Conservation (phyloP, 2,797 vertebrate genomes). For the Scolopax bukidnonensis region DNA sequence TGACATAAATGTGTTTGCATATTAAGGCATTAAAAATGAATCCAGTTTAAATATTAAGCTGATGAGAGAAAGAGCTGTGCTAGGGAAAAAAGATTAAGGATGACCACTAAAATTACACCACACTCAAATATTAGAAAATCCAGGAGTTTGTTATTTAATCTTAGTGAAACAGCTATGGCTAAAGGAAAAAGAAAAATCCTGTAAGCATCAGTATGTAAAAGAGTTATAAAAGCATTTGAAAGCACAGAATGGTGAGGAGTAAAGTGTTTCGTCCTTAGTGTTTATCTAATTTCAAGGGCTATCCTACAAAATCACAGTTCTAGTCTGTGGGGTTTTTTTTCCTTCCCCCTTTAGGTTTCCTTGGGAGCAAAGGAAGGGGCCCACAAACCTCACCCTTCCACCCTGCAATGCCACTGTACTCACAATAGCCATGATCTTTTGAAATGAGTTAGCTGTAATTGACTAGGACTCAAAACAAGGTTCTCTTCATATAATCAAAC, state of each 20-base stretch:
- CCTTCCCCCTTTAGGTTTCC: not conserved
- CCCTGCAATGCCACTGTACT: not conserved
- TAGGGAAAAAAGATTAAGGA: conserved; percentile 57
- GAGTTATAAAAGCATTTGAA: not conserved
- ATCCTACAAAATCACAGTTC: not conserved
- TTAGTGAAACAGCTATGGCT: not conserved
- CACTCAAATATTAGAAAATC: conserved; percentile 41
- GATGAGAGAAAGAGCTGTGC: conserved; percentile 53
- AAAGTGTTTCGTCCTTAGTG: not conserved
- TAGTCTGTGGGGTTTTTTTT: not conserved
- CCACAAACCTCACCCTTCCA: not conserved
- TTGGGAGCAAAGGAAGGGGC: fast-evolving
- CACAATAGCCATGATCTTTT: not conserved
- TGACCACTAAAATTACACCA: conserved; percentile 59
- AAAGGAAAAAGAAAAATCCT: conserved; percentile 29
- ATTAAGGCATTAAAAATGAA: conserved; percentile 69
- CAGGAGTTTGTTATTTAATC: conserved; percentile 54
- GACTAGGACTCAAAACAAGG: not conserved
- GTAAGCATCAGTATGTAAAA: not conserved
- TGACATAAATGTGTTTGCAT: conserved; percentile 70
- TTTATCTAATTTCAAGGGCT: not conserved
- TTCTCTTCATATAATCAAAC: not conserved
- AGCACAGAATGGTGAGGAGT: not conserved
- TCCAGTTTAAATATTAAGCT: conserved; percentile 68
- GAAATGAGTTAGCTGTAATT: not conserved